Percentiles rank a stretch among this genome's conserved stretches.
Evolutionary conservation across 2,888 invertebrate species (phyloP).

Genomic region (Nomada ferruginata): DNA sequence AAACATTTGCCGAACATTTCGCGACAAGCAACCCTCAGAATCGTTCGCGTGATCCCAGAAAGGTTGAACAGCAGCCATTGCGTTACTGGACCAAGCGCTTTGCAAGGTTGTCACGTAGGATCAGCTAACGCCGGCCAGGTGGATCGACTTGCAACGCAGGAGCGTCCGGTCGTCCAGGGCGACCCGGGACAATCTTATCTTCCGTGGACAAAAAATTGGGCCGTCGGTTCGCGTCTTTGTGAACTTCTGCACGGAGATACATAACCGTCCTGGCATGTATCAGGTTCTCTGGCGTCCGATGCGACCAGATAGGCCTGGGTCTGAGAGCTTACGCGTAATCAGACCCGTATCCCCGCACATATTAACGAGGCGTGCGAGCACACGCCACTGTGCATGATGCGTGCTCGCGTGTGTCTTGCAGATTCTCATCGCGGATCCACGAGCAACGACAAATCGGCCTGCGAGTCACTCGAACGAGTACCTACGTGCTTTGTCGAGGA

Average conservation of each 20-base stretch:
- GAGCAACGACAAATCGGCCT: conserved; percentile 60
- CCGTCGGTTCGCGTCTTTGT: conserved; percentile 80
- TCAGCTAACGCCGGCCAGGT: conserved; percentile 34
- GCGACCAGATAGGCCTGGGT: conserved; percentile 73
- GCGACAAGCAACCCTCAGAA: neutral
- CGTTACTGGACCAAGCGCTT: conserved; percentile 26
- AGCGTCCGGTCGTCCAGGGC: conserved; percentile 27
- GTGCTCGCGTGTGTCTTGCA: conserved; percentile 34
- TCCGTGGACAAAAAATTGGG: conserved; percentile 79
- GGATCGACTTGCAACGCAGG: conserved; percentile 60
- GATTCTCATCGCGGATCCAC: conserved; percentile 52
- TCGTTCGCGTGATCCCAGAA: neutral
- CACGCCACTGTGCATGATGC: conserved; percentile 10
- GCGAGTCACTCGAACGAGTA: neutral
- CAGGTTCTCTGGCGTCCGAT: conserved; percentile 78
- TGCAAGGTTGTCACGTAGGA: conserved; percentile 44
- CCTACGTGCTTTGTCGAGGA: neutral
- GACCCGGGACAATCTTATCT: conserved; percentile 79
- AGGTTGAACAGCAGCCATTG: neutral
- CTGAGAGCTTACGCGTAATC: conserved; percentile 77
- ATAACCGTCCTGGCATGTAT: conserved; percentile 75
- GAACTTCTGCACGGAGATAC: conserved; percentile 76
- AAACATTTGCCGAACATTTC: no score
- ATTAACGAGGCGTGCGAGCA: conserved; percentile 62
- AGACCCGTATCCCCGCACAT: conserved; percentile 76